A percentile compares a stretch with the other conserved stretches of the same genome.
These are phyloP conservation scores for Alouatta palliata DNA, from an alignment of 2,113 vertebrate genomes.

Conservation along the genomic window DNA sequence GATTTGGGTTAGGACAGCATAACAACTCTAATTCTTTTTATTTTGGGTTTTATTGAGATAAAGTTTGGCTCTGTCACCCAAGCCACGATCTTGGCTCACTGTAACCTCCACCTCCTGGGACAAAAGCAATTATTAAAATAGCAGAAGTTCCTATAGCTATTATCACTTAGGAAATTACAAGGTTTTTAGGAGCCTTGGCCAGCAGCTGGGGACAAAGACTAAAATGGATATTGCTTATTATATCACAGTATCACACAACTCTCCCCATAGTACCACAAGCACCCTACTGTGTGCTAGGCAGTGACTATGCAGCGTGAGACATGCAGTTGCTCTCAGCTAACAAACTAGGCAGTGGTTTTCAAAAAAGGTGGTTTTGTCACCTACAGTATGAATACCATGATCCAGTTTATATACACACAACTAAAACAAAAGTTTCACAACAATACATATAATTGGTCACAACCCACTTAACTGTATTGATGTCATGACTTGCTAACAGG, in stretches of 20 bases:
- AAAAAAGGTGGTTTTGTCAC: background rate
- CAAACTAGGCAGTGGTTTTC: background rate
- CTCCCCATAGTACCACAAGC: background rate
- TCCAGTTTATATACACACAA: background rate
- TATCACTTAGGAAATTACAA: background rate
- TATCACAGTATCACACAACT: background rate
- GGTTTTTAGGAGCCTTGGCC: background rate
- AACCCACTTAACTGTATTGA: background rate
- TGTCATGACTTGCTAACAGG: background rate
- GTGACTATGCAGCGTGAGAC: background rate
- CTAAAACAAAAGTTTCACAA: slow-evolving; percentile 9
- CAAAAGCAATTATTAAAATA: background rate
- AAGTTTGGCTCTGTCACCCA: background rate
- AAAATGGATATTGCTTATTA: background rate
- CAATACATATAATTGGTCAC: background rate
- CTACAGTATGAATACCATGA: background rate
- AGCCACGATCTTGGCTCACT: background rate
- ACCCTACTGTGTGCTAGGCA: background rate
- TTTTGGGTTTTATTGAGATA: background rate
- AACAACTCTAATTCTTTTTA: background rate
- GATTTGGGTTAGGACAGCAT: background rate
- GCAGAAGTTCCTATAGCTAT: background rate
- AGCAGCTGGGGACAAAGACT: background rate
- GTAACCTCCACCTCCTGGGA: background rate
- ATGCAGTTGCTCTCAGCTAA: background rate